Base-by-base conservation (phyloP, 2,113 vertebrate species). In the Gambusia affinis region DNA sequence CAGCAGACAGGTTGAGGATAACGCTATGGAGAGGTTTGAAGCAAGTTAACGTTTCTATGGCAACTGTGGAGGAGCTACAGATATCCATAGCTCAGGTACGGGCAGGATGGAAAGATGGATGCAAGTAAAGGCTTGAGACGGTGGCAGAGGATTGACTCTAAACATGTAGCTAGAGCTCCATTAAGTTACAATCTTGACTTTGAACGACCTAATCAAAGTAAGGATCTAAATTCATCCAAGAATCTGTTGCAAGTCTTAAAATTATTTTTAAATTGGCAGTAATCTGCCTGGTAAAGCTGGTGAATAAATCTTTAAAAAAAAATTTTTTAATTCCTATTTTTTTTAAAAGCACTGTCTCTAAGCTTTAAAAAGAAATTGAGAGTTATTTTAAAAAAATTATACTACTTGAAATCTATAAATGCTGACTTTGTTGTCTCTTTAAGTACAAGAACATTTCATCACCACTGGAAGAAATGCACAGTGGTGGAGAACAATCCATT, bases 401-500 rank as follows among this genome's bases (percentile, higher is more conserved):
- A 19, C 17, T n/a, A 24, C 47, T 24, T 57, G 22, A 17, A 28
- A 64, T 70, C 27, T 17, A 47, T 67, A 5, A 5, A 72, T 8
- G 3, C 42, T 62, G 27, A 15, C 61, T 62, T 65, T 2, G 3
- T 54, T 42, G 22, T 69, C 67, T 28, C 33, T n/a, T 10, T 54
- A 54, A 71, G 12, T 15, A 22, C 8, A 30, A 44, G 54, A 72
- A 79, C 54, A 72, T 0, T 37, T 37, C 10, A 4, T 64, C 51
- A 51, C n/a, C 62, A 61, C 61, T 57, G 51, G 39, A 19, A 47
- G 67, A 60, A 80, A 63, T n/a, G 47, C 11, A 4, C 14, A 42
- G 8, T 67, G 64, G 83, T 67, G 63, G 73, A 80, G 75, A 67
- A 62, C 69, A 90, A 91, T 86, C 87, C 78, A 78, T 88, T 87